Evolutionary conservation across 2,113 vertebrate species (phyloP).

Genomic region (Erythrocercus mccallii): DNA sequence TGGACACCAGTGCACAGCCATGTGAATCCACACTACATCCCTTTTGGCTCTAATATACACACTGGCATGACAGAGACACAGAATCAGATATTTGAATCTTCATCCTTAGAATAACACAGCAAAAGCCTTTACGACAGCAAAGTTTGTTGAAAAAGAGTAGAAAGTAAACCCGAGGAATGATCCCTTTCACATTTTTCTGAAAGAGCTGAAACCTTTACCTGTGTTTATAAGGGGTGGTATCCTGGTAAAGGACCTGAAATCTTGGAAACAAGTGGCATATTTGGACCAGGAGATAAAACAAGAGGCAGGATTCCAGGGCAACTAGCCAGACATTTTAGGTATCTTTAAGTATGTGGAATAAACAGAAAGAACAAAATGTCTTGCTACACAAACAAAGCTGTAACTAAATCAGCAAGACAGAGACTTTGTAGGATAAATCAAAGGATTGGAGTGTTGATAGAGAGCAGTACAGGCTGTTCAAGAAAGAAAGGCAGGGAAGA

Average conservation of each 20-base stretch:
- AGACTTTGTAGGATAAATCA: slow-evolving; percentile 10
- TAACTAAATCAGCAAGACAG: slow-evolving; percentile 31
- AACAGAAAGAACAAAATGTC: slow-evolving; percentile 31
- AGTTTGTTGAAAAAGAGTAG: background rate
- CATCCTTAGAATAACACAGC: background rate
- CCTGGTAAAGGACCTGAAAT: background rate
- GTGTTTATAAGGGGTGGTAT: background rate
- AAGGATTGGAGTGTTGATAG: background rate
- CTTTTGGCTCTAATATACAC: background rate
- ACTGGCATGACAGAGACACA: background rate
- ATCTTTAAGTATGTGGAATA: slow-evolving; percentile 29
- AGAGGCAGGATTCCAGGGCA: slow-evolving; percentile 3
- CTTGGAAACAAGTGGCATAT: background rate
- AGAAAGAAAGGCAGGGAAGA: background rate
- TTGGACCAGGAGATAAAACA: background rate
- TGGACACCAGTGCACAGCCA: background rate
- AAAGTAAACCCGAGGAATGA: background rate
- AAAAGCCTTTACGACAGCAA: background rate
- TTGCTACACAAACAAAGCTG: slow-evolving; percentile 43
- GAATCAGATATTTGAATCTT: background rate
- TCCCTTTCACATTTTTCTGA: background rate
- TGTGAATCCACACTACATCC: background rate
- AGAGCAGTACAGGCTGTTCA: slow-evolving; percentile 31
- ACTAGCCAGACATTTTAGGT: slow-evolving; percentile 9
- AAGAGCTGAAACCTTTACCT: background rate